Base-by-base conservation (phyloP, 2,888 invertebrate species). In the Agapostemon virescens region DNA sequence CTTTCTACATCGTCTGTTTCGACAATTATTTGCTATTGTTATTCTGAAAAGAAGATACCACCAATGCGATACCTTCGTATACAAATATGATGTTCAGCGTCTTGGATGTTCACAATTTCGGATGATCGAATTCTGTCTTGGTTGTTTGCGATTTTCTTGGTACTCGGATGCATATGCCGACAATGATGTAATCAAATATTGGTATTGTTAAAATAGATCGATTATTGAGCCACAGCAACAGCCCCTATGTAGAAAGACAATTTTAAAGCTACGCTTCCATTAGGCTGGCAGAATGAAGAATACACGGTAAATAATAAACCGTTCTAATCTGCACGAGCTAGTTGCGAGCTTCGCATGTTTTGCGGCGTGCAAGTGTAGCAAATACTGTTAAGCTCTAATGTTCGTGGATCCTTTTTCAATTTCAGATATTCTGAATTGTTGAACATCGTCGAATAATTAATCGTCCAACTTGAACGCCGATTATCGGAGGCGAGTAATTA, bases 401-500 rank as follows among this genome's bases (percentile, higher is more conserved):
- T 63, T 63, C 63, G 63, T 5, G 9, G n/a, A n/a, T 63, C 63
- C 33, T 63, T n/a, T 36, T n/a, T 36, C 4, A 63, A 11, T 36
- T 4, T 20, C 33, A 11, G 11, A 36, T 36, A n/a, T 5, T 0
- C 4, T 63, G 63, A 63, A 63, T 36, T 36, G 3, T 63, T 63
- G n/a, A 63, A 63, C 63, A 11, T 3, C n/a, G 36, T 13, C 36
- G 63, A 33, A 58, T 30, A 17, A 17, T 13, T 30, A 36, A 69
- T 79, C 70, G 30, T 71, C 67, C 11, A 40, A 15, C 23, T 11
- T 3, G 36, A 55, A 67, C 63, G 69, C 49, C 63, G 58, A 68
- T 72, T 30, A 33, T 33, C 45, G 68, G 33, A 38, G 23, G 13
- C 30, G 52, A 9, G 17, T n/a, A n/a, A 79, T 80, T 79, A 80